These are phyloP conservation scores for Tragopan temminckii DNA, from an alignment of 2,797 vertebrate genomes.

Conservation along the genomic window DNA sequence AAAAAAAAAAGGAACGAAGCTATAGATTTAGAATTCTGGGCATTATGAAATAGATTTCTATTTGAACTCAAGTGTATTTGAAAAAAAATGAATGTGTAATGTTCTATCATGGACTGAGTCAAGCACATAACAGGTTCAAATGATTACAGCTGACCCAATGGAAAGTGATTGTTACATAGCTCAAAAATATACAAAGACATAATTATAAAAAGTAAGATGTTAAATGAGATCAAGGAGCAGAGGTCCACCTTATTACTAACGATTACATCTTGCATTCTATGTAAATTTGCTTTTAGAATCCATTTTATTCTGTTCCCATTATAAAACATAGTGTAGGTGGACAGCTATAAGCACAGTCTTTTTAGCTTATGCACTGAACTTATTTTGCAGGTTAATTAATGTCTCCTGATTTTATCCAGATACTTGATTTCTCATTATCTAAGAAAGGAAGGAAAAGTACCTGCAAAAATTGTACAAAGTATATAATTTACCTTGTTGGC, in stretches of 20 bases:
- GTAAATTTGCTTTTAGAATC: conserved; percentile 5
- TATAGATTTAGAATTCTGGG: background rate
- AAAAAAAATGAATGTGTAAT: background rate
- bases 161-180: background rate
- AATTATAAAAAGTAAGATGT: background rate
- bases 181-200: background rate
- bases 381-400: background rate
- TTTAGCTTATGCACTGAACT: background rate
- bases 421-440: background rate
- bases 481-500: conserved; percentile 27
- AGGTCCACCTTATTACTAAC: background rate
- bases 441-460: conserved; percentile 1
- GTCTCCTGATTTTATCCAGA: background rate
- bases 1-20: accelerated
- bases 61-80: background rate
- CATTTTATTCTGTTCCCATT: background rate
- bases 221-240: background rate
- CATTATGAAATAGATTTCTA: background rate
- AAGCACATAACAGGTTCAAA: background rate
- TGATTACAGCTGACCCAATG: background rate
- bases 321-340: background rate
- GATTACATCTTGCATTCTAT: background rate
- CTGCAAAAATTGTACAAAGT: conserved; percentile 34
- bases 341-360: background rate
- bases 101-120: background rate